Conservation (phyloP, 2,888 invertebrate species). For the Sminthurinus aureus region DNA sequence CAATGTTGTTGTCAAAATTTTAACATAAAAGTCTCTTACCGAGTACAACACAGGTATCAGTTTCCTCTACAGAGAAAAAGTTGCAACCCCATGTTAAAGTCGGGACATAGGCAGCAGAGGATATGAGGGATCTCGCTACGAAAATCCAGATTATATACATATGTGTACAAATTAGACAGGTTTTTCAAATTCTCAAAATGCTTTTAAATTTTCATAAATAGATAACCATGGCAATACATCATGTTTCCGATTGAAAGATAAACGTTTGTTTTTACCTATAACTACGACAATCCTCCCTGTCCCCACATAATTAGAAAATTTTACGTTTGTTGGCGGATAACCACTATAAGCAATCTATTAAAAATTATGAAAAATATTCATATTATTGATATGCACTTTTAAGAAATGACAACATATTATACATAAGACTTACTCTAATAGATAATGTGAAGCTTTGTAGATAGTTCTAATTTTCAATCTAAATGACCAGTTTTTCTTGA, state of each 20-base stretch:
- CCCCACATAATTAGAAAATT: slow-evolving; percentile 59
- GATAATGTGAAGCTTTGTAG: no score
- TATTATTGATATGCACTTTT: no score
- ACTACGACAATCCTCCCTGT: slow-evolving; percentile 59
- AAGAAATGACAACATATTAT: slow-evolving; percentile 11
- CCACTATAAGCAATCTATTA: slow-evolving; percentile 55
- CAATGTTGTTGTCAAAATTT: neutral
- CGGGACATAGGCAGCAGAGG: slow-evolving; percentile 71
- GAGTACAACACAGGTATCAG: slow-evolving; percentile 64
- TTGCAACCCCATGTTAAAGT: slow-evolving; percentile 73
- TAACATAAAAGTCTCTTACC: slow-evolving; percentile 31
- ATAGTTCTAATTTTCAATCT: no score
- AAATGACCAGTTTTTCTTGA: no score
- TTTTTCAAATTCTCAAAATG: no score
- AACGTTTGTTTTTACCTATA: slow-evolving; percentile 26
- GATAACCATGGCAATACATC: no score
- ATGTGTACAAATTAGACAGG: no score
- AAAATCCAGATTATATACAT: no score
- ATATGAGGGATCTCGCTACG: slow-evolving; percentile 52
- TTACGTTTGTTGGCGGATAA: slow-evolving; percentile 55
- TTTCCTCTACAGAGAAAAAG: slow-evolving; percentile 62
- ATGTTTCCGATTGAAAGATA: no score
- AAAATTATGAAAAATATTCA: no score
- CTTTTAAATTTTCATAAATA: no score
- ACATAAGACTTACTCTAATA: no score